Base-by-base conservation (phyloP, 53 echinoderm and acorn worm genomes). In the Actinopyga echinites region DNA sequence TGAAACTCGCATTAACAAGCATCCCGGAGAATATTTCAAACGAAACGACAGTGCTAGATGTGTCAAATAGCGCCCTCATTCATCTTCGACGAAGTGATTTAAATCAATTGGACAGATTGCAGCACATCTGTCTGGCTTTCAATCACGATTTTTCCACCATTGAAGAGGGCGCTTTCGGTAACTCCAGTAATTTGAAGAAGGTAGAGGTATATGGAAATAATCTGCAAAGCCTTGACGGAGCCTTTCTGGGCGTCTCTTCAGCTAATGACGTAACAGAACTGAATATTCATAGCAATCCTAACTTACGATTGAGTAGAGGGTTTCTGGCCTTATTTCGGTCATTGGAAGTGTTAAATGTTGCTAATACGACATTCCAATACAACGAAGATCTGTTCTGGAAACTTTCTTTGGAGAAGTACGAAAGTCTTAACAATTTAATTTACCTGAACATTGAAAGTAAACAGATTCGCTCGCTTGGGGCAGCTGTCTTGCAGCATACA, bases 171-270 rank as follows among this genome's bases (percentile, higher is more conserved):
- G 45, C 75, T 24, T 52, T 75, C 8, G 0, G 25, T 7, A 44
- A 52, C 25, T 49, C 49, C 17, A 52, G 30, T 28, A 49, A 22
- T 22, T 28, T 75, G 12, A 75, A 42, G 25, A 49, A 42, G 21
- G 29, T 75, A 15, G 75, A 75, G 45, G 20, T 75, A 12, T 75
- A 75, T 52, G 75, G 75, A 52, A 75, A 75, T 29, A 17, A 75
- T 30, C 24, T 75, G 43, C 42, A 22, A 19, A 23, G 23, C 25
- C 29, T 75, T 12, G 53, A 22, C 22, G 26, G 43, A 28, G 17
- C 25, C 25, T 21, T 52, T 19, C 8, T 42, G 12, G 43, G 75
- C 10, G 25, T 8, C 13, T 49, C 7, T 49, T 2, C 49, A 52
- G 45, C 6, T 36, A 22, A 26, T 29, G 30, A 52, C 40, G 15